Base-by-base conservation (phyloP, 2,888 invertebrate genomes). In the Epirrhoe tristata region DNA sequence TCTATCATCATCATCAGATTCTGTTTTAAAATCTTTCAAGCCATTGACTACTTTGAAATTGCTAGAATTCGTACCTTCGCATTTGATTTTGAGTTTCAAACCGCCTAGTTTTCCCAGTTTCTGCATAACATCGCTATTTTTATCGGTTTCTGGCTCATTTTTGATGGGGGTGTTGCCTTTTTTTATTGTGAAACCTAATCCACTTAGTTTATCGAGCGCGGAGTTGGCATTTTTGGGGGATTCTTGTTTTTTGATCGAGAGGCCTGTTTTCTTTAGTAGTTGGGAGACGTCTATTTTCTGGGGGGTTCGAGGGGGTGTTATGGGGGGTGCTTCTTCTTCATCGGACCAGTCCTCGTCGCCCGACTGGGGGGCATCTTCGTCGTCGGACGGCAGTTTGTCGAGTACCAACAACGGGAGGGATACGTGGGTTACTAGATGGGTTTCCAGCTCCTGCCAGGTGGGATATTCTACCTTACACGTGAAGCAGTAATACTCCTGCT, bases 381-480 rank as follows among this genome's bases (percentile, higher is more conserved):
- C 90, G 93, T 95, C 87, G 81, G 95, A 94, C 71, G 93, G 93
- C 81, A 94, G 88, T 77, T 89, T 92, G 75, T 91, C 87, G 70
- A 95, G 74, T 52, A 91, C 81, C 63, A 95, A 85, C 0, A 82
- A 85, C 53, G 95, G 95, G 76, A 94, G 88, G 6, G 93, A 93
- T 53, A 95, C 94, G 88, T 95, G 95, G 60, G 91, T 89, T 39
- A 94, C 86, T 10, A 95, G 85, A 81, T 95, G 95, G 12, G 87
- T 86, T 73, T 94, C 88, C 67, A 94, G 79, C 14, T 89, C 91
- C 51, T 86, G 84, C 85, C 91, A 91, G 71, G 86, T 81, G 10
- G 81, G 81, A 78, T 93, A 95, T 64, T 93, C 91, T 66, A 91
- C 83, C 74, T 93, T 85, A 77, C 95, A 95, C 43, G 94, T 94